phyloP scores from a whole-genome alignment of 1,140 invertebrate genomes.

The Neuroterus valhalla region DNA sequence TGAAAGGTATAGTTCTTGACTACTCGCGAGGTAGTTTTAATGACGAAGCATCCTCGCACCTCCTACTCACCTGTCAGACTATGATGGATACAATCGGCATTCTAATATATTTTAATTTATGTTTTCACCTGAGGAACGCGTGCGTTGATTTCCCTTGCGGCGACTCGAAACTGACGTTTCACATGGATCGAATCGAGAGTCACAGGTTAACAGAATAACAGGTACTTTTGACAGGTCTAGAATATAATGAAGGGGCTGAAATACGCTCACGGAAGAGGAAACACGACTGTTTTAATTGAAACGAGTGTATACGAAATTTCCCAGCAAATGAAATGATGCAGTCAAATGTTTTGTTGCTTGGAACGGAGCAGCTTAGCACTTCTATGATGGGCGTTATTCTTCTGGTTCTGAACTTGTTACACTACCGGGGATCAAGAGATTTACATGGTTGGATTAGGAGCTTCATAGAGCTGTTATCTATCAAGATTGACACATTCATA shows the following conservation, averaged over 20 bases:
- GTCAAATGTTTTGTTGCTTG: no score
- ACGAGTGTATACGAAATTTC: no score
- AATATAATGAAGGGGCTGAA: constrained; percentile 5
- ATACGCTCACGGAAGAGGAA: neutral
- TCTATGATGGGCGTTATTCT: no score
- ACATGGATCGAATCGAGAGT: constrained; percentile 27
- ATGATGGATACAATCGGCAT: constrained; percentile 56
- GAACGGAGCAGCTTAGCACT: no score
- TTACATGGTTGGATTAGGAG: no score
- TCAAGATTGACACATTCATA: no score
- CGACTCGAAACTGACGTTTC: constrained; percentile 23
- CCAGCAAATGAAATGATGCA: no score
- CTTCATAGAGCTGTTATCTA: no score
- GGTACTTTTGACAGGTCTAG: constrained; percentile 26
- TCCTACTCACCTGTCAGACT: constrained; percentile 46
- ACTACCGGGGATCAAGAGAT: no score
- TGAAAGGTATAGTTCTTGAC: neutral
- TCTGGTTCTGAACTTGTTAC: no score
- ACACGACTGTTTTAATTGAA: no score
- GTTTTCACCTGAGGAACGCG: constrained; percentile 54
- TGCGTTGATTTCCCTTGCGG: constrained; percentile 47
- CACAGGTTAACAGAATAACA: constrained; percentile 21
- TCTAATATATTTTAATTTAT: constrained; percentile 62
- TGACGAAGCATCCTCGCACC: constrained; percentile 58
- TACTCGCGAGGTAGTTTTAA: constrained; percentile 30